Evolutionary conservation across 2,797 vertebrate genomes (phyloP), one percentile per base, ranked within the genome.

Genomic region (Alauda arvensis): DNA sequence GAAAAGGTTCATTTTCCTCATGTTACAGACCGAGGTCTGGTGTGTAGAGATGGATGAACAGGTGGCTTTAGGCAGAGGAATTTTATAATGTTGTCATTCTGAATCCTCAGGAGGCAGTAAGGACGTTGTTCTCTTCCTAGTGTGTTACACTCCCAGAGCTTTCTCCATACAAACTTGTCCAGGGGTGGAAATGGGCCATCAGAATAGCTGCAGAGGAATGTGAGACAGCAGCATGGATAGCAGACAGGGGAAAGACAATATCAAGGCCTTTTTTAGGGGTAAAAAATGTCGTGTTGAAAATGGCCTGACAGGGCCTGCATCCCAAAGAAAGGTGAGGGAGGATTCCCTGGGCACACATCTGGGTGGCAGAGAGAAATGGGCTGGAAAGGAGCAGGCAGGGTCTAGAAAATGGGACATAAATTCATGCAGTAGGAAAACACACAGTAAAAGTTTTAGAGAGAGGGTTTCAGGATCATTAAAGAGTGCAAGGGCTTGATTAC

Each of bases 21-120:
- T 55, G 5, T 42, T 67, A 33, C 6, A 74, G 45, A 28, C 26
- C 1, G 4, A 51, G 31, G 6, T 39, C 40, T 70, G 21, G 21
- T n/a, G 12, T 18, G 31, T 7, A 78, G 77, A 78, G 46, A 26
- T 0, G 0, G 4, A 6, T 21, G 56, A 46, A 57, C 56, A 69
- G 49, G 6, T 70, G 26, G 43, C 33, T 57, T 59, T 40, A 68
- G 20, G n/a, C 39, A 20, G 25, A 43, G 11, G 45, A 11, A 19
- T 63, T 82, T 74, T 43, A 29, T 0, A 1, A 8, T 26, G 9
- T 20, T 42, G 43, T 8, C 48, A 46, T 62, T 82, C 18, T 43
- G 56, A 57, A 28, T 53, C 12, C 51, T 66, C n/a, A 33, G 46
- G 42, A 66, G 55, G 37, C 61, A 85, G 25, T 19, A 59, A 71